Base-by-base conservation (phyloP, 1,140 invertebrate species). In the Lycorma delicatula region DNA sequence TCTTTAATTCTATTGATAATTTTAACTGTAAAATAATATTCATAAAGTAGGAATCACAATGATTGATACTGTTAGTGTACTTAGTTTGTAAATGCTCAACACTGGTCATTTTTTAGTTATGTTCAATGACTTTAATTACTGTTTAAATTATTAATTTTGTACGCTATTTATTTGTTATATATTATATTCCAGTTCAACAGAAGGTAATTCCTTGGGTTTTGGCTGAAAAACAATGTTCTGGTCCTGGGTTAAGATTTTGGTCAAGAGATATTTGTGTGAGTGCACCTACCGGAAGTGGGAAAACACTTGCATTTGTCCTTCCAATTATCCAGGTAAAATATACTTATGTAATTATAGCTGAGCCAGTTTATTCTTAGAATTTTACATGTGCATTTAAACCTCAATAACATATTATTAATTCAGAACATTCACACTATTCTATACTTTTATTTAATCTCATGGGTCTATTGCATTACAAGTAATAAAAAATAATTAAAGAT, bases 201-300 rank as follows among this genome's bases (percentile, higher is more conserved):
- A 75, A 79, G 66, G 81, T 97, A 0, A 86, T 97, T 59, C 87
- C 90, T 2, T 91, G 84, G 76, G 72, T 97, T 31, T 66, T 93
- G 6, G 71, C 81, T 59, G 78, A 78, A 58, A 74, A 81, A 55
- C 71, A 77, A 36, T 75, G 81, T 56, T 77, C 81, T 34, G 65
- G 72, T 57, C 71, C 76, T 1, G 41, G 41, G n/a, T 13, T 44
- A 22, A 44, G 23, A 44, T 79, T 82, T 60, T 81, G 87, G 71
- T 85, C 87, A 0, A 78, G 83, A 62, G 96, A 99, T 72, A 78
- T 97, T n/a, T 98, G 95, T 76, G 88, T 98, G 31, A 96, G 93
- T 22, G 93, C 95, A 38, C 93, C 95, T 20, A 99, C 97, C 13
- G 97, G 96, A 11, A 97, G 93, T 80, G 96, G 96, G 9, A 99